Evolutionary conservation across 2,113 vertebrate genomes (phyloP).

Genomic region (Mobula hypostoma): DNA sequence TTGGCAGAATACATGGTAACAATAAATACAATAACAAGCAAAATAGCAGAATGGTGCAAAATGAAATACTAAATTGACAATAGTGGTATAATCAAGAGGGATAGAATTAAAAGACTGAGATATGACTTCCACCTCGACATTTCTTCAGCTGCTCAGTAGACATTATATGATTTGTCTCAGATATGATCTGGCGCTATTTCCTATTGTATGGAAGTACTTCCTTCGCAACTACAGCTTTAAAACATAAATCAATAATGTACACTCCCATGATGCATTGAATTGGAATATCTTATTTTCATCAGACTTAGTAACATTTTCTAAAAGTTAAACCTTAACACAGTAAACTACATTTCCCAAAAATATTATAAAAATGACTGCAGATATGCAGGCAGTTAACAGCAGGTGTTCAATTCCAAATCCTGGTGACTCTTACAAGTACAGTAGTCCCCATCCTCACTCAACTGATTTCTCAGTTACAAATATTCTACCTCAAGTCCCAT

Average conservation of each 20-base stretch:
- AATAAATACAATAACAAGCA: no score
- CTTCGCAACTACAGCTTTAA: not conserved
- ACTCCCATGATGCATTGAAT: not conserved
- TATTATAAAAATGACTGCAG: not conserved
- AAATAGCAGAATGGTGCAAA: no score
- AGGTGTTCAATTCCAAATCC: no score
- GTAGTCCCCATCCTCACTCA: no score
- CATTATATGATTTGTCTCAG: not conserved
- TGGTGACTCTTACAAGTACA: no score
- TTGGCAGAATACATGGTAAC: no score
- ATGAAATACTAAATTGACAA: no score
- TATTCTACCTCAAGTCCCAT: no score
- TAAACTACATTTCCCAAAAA: not conserved
- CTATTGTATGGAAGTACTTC: not conserved
- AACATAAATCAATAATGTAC: not conserved
- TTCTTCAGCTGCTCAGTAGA: not conserved
- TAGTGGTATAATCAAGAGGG: no score
- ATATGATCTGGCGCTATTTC: not conserved
- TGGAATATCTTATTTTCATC: not conserved
- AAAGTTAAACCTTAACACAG: not conserved
- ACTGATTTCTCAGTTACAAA: no score
- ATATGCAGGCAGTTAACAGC: no score
- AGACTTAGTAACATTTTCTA: not conserved
- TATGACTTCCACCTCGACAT: not conserved
- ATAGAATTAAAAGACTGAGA: no score